Evolutionary conservation across 2,113 vertebrate genomes (phyloP).

Genomic region (Myiozetetes cayanensis): DNA sequence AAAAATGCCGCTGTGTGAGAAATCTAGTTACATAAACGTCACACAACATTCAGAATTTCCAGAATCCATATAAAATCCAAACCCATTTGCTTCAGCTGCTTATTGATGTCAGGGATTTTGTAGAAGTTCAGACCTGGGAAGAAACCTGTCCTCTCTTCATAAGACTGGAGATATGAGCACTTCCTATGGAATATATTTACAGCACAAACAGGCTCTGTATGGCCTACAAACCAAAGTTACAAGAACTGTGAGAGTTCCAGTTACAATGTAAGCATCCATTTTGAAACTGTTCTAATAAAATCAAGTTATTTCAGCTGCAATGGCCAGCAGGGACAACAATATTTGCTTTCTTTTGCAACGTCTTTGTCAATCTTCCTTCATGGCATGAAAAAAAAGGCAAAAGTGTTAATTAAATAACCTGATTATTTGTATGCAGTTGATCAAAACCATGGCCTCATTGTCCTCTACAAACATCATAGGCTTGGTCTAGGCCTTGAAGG

Average conservation of each 20-base stretch:
- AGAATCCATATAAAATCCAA: not conserved
- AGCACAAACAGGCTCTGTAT: not conserved
- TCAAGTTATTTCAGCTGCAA: constrained; percentile 52
- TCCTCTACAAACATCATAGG: not conserved
- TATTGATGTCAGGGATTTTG: not conserved
- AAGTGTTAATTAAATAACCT: not conserved
- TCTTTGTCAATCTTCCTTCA: not conserved
- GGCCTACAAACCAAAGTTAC: not conserved
- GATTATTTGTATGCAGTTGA: not conserved
- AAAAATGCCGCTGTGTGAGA: not conserved
- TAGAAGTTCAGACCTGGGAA: not conserved
- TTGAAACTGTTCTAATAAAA: constrained; percentile 34
- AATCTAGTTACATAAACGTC: not conserved
- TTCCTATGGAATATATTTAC: not conserved
- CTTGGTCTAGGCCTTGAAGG: not conserved
- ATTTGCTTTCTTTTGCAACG: constrained; percentile 36
- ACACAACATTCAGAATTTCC: not conserved
- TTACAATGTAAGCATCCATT: constrained; percentile 35
- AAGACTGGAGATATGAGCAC: not conserved
- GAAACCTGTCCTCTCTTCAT: not conserved
- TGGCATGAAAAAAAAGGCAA: not conserved
- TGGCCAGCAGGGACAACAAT: constrained; percentile 15
- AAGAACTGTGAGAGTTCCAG: not conserved
- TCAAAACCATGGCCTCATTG: not conserved
- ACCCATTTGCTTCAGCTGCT: not conserved